Conservation (phyloP, 2,888 invertebrate genomes). For the Liopterus haemorrhoidalis region DNA sequence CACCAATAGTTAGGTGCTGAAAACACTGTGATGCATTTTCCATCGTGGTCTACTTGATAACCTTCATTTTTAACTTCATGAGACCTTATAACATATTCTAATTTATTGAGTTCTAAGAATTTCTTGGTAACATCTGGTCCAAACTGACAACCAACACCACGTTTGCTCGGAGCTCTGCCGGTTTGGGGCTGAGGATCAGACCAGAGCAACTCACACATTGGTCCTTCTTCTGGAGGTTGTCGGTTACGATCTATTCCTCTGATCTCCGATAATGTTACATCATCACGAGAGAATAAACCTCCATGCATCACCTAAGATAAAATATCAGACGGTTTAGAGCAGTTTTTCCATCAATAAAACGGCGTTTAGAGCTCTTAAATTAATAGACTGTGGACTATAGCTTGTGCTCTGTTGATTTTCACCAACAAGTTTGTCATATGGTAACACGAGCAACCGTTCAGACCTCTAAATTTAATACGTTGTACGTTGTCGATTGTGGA, state of each 20-base stretch:
- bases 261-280: constrained; percentile 90
- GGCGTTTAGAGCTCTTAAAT: too few relatives aligned
- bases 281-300: constrained; percentile 90
- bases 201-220: constrained; percentile 98
- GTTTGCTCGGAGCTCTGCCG: constrained; percentile 88
- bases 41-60: constrained; percentile 90
- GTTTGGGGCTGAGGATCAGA: constrained; percentile 90
- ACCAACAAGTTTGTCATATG: too few relatives aligned
- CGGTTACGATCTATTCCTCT: constrained; percentile 82
- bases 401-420: too few relatives aligned
- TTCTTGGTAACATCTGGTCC: constrained; percentile 91
- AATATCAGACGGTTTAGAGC: not conserved
- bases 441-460: too few relatives aligned
- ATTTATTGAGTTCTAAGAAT: constrained; percentile 77
- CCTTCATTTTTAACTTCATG: constrained; percentile 98
- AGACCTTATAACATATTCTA: constrained; percentile 91
- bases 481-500: too few relatives aligned
- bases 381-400: too few relatives aligned
- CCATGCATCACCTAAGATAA: constrained; percentile 86
- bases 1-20: constrained; percentile 99
- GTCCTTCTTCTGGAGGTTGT: constrained; percentile 94
- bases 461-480: too few relatives aligned
- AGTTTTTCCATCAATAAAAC: not conserved
- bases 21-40: constrained; percentile 97
- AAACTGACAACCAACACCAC: constrained; percentile 98